Conservation (phyloP, 2,113 vertebrate genomes). For the Glaucomys volans region DNA sequence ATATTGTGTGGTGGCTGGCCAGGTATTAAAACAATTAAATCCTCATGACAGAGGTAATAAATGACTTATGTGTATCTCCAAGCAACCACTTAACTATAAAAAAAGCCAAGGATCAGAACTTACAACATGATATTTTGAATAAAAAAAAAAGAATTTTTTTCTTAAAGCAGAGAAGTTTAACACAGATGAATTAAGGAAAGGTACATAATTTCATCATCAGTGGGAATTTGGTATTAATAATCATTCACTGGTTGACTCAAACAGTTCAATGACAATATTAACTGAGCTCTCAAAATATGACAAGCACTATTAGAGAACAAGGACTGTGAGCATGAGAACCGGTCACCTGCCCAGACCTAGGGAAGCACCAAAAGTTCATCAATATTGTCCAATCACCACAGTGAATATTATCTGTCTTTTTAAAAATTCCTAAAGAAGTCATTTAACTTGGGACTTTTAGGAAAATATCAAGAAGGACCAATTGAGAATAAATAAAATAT, state of each 20-base stretch:
- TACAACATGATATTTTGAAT: constrained; percentile 18
- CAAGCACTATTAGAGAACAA: neutral
- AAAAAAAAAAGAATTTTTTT: neutral
- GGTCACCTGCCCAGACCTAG: neutral
- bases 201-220: neutral
- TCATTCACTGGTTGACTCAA: neutral
- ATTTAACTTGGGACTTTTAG: neutral
- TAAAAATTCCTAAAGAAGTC: neutral
- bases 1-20: neutral
- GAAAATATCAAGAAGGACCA: neutral
- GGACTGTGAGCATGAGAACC: neutral
- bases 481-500: constrained; percentile 13
- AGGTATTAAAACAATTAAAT: constrained; percentile 37
- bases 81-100: constrained; percentile 21
- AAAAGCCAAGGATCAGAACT: neutral
- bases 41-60: constrained; percentile 42
- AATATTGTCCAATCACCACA: neutral
- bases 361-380: neutral
- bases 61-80: constrained; percentile 13
- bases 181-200: neutral
- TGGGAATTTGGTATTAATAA: neutral
- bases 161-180: neutral
- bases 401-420: neutral
- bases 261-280: neutral
- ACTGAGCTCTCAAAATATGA: neutral